A percentile compares a stretch with the other conserved stretches of the same genome.
Conservation (phyloP, 1,140 invertebrate genomes). For the Lordiphosa collinella region DNA sequence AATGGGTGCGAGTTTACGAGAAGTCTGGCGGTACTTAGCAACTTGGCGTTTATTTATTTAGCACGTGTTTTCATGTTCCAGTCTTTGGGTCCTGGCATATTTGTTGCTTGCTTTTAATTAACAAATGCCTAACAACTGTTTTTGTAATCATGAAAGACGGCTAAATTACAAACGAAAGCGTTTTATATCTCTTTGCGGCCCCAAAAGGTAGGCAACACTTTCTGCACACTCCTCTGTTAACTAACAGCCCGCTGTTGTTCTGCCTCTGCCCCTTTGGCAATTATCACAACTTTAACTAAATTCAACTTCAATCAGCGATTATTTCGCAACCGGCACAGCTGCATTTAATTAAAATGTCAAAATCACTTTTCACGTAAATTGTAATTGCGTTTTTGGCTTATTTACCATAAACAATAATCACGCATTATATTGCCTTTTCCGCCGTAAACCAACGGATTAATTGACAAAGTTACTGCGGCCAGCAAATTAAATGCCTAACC, state of each 20-base stretch:
- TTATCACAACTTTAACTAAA: background rate
- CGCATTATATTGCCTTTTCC: constrained; percentile 16
- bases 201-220: constrained; percentile 2
- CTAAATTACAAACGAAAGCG: constrained; percentile 10
- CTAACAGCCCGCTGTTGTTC: background rate
- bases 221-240: constrained; percentile 10
- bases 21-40: constrained; percentile 28
- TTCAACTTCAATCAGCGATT: too few species aligned
- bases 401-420: constrained; percentile 30
- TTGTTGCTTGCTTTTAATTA: constrained; percentile 49
- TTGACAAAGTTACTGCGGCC: too few species aligned
- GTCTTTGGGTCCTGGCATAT: constrained; percentile 12
- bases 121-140: constrained; percentile 48
- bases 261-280: too few species aligned
- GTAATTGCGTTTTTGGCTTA: constrained; percentile 44
- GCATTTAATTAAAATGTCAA: constrained; percentile 46
- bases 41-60: constrained; percentile 37
- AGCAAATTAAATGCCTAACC: too few species aligned
- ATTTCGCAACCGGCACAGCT: constrained; percentile 8
- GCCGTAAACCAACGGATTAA: too few species aligned
- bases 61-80: constrained; percentile 35
- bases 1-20: constrained; percentile 41
- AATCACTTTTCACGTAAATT: constrained; percentile 27
- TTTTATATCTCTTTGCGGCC: background rate
- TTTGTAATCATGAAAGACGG: constrained; percentile 28